Percentiles rank a stretch among this genome's conserved stretches.
Evolutionary conservation across 2,113 vertebrate genomes (phyloP).

Genomic region (Amblyopsis rosae): DNA sequence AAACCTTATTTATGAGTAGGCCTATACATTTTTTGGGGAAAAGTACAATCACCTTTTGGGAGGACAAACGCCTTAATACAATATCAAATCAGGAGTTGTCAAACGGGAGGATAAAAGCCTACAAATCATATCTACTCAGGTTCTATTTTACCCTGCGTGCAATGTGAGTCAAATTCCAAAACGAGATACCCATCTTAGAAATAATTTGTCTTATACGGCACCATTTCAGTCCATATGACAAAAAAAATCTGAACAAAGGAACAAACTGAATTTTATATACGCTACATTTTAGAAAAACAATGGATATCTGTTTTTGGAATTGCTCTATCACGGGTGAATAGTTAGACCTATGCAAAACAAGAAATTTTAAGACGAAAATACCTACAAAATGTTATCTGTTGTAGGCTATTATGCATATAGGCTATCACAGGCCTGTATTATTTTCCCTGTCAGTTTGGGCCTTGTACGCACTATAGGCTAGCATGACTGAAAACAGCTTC

Average conservation of each 20-base stretch:
- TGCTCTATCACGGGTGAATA: slow-evolving; percentile 41
- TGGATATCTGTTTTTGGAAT: slow-evolving; percentile 24
- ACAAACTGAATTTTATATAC: not conserved
- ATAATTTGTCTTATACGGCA: not conserved
- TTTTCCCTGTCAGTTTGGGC: not conserved
- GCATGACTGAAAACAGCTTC: too few species aligned
- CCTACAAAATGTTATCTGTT: not conserved
- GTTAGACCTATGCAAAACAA: slow-evolving; percentile 39
- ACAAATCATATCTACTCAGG: slow-evolving; percentile 70
- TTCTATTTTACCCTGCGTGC: slow-evolving; percentile 39
- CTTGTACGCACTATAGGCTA: too few species aligned
- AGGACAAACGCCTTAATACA: slow-evolving; percentile 67
- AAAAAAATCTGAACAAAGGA: not conserved
- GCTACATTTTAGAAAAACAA: not conserved
- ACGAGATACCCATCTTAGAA: not conserved
- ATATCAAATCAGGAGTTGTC: slow-evolving; percentile 58
- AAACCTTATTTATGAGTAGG: slow-evolving; percentile 63
- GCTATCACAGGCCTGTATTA: not conserved
- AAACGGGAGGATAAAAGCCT: slow-evolving; percentile 41
- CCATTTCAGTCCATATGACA: not conserved
- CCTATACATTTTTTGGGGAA: slow-evolving; percentile 38
- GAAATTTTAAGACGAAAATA: not conserved
- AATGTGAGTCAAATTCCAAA: slow-evolving; percentile 47
- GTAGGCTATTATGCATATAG: slow-evolving; percentile 1
- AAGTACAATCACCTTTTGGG: slow-evolving; percentile 47